Conservation (phyloP, 37 sponge, comb jelly and placozoan genomes). For the Spongia lamella region DNA sequence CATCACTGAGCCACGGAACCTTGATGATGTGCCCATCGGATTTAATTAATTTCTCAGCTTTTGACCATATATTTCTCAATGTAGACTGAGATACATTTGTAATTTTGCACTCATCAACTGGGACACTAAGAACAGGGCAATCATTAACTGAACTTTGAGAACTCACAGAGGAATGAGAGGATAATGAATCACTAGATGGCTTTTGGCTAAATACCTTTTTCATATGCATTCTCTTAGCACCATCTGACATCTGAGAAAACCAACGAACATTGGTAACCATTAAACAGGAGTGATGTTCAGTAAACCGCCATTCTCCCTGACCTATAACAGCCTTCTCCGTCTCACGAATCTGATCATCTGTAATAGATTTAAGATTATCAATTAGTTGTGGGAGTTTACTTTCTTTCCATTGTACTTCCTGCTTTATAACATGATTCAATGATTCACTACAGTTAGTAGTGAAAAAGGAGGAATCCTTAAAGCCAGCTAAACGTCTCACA, state of each 20-base stretch:
- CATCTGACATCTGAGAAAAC: too few relatives aligned
- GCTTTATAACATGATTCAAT: slow-evolving; percentile 17
- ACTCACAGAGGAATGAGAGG: too few relatives aligned
- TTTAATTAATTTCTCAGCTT: not conserved
- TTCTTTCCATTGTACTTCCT: slow-evolving; percentile 22
- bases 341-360: not conserved
- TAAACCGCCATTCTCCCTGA: slow-evolving; percentile 31
- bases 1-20: not conserved
- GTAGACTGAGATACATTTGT: not conserved
- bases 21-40: not conserved
- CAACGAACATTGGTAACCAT: too few relatives aligned
- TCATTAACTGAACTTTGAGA: too few relatives aligned
- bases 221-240: too few relatives aligned
- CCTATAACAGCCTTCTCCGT: slow-evolving; percentile 32
- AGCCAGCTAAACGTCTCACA: not conserved
- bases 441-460: slow-evolving; percentile 27
- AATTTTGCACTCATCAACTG: not conserved
- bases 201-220: too few relatives aligned
- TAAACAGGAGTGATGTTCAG: too few relatives aligned
- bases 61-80: not conserved
- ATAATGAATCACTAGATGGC: too few relatives aligned
- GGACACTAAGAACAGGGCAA: not conserved
- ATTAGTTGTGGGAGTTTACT: slow-evolving; percentile 17
- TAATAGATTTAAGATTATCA: slow-evolving; percentile 4
- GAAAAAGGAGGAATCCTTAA: not conserved